A percentile compares a stretch with the other conserved stretches of the same genome.
Conservation (phyloP, 2,113 vertebrate species). For the Chloroceryle aenea region DNA sequence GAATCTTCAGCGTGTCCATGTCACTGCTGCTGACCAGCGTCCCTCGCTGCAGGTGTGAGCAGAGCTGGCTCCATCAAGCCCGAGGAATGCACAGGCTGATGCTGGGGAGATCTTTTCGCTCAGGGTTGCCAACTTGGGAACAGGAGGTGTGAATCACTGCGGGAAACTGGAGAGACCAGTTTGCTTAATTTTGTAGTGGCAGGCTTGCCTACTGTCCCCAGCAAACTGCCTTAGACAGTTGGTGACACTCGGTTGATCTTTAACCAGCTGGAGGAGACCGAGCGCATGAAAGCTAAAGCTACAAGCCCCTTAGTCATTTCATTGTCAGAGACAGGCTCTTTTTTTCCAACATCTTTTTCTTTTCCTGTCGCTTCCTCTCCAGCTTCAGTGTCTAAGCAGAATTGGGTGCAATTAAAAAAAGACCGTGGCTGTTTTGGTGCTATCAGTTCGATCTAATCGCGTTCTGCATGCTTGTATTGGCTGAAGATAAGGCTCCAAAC, state of each 20-base stretch:
- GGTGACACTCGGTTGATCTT: neutral
- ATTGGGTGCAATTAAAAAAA: neutral
- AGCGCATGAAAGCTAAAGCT: neutral
- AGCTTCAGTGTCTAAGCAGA: neutral
- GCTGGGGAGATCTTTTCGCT: neutral
- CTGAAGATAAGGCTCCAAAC: conserved; percentile 5
- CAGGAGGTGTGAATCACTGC: neutral
- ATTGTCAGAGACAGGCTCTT: neutral
- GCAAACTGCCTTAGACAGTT: neutral
- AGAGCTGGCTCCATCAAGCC: neutral
- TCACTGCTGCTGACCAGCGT: neutral
- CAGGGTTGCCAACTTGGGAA: neutral
- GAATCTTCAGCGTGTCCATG: neutral
- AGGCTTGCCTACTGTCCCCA: neutral
- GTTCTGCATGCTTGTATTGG: neutral
- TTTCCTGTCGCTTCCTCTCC: neutral
- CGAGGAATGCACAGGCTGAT: neutral
- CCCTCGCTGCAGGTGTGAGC: neutral
- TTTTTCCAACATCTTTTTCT: neutral
- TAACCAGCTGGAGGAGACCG: neutral
- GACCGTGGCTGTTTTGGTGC: neutral
- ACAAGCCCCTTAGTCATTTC: neutral
- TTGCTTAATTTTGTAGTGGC: neutral
- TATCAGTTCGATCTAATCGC: neutral
- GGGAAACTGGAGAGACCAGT: neutral